A percentile compares a stretch with the other conserved stretches of the same genome.
Evolutionary conservation across 1,140 invertebrate genomes (phyloP).

Genomic region (Leptestheria dahalacensis): DNA sequence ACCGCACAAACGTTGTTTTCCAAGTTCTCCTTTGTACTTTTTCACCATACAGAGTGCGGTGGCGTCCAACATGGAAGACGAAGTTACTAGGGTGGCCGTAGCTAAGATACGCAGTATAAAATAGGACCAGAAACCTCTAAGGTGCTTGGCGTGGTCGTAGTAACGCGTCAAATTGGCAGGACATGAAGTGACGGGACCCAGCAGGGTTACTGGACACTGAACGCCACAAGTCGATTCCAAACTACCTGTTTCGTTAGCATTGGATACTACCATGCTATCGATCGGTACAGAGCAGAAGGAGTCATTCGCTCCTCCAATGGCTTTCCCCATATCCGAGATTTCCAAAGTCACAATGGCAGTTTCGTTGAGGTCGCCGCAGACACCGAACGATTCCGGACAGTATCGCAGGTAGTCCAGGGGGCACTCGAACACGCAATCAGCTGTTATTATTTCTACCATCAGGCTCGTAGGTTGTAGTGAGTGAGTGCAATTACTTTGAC

Average conservation of each 20-base stretch:
- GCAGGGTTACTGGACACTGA: background rate
- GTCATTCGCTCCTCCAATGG: background rate
- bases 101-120: conserved; percentile 55
- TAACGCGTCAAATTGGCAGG: conserved; percentile 33
- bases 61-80: conserved; percentile 65
- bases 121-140: conserved; percentile 57
- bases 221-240: background rate
- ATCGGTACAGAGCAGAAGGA: background rate
- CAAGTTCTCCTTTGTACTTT: conserved; percentile 61
- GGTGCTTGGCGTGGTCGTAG: conserved; percentile 42
- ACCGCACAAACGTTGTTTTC: conserved; percentile 57
- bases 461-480: background rate
- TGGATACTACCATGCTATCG: background rate
- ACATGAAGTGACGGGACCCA: background rate
- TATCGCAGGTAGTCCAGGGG: no score
- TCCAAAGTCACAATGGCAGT: no score
- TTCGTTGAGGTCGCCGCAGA: no score
- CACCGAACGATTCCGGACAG: no score
- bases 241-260: background rate
- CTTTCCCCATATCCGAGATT: background rate
- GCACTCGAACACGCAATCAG: background rate
- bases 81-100: conserved; percentile 53
- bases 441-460: background rate
- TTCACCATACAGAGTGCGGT: conserved; percentile 64
- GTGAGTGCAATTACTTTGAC: background rate